Evolutionary conservation across 2,888 invertebrate genomes (phyloP), one percentile per base, ranked within the genome.

Genomic region (Ptilodon capucinus): DNA sequence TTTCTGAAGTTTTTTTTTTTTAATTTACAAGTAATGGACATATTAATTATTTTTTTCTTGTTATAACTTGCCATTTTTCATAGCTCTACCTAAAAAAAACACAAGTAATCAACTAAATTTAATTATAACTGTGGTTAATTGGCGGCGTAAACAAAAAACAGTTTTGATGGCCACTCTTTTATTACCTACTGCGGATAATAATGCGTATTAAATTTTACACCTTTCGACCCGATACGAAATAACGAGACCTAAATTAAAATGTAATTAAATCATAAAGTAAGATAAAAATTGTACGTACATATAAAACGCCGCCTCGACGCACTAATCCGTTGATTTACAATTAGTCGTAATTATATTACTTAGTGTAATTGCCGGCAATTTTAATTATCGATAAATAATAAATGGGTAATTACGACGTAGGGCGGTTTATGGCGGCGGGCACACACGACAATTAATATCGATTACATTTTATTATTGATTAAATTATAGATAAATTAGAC

Each of bases 241-340:
- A 81, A 80, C 75, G 66, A 68, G 70, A 59, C 58, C 66, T 69
- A 74, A 74, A 76, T 79, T 76, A 78, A 77, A 65, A 63, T 72
- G 75, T 87, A 90, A 90, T 90, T 90, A 90, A 86, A 85, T 74
- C 80, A 88, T 91, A 89, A 91, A 90, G 68, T 74, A 67, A 83
- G 85, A 88, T 88, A 85, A 84, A 84, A 76, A 74, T 75, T 62
- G 57, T 59, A 69, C 67, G 61, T 71, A 39, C 21, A 25, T 69
- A 77, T 84, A 81, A 81, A 78, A 78, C 65, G 68, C 87, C 89
- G 83, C 76, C 48, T 42, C 68, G 57, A 53, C 61, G 55, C 57
- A 61, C 76, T 86, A 86, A 90, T 88, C 90, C 79, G 68, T 59
- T 84, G 83, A 88, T 87, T 86, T 88, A 89, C 84, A 87, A 85